These are phyloP conservation scores for Fringilla coelebs DNA, from an alignment of 2,797 vertebrate species.

Conservation along the genomic window DNA sequence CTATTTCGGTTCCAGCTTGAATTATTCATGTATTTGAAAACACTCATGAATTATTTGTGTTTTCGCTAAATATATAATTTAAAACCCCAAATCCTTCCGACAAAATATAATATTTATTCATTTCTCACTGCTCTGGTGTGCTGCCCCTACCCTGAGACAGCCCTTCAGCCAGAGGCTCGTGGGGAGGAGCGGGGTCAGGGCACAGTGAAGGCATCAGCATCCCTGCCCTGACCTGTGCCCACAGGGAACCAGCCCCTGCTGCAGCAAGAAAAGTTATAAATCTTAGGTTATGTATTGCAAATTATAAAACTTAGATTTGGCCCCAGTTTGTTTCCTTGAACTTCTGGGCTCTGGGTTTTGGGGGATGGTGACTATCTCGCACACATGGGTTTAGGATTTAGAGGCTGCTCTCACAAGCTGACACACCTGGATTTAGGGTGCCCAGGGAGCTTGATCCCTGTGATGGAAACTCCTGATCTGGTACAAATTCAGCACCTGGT, in stretches of 20 bases:
- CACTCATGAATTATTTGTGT: slow-evolving; percentile 68
- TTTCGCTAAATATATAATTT: slow-evolving; percentile 67
- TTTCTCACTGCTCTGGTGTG: neutral
- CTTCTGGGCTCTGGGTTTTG: neutral
- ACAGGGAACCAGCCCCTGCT: neutral
- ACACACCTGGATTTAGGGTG: neutral
- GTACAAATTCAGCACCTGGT: neutral
- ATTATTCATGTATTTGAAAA: slow-evolving; percentile 68
- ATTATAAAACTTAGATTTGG: neutral
- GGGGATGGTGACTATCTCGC: neutral
- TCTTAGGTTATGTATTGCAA: too few species aligned
- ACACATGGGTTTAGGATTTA: neutral
- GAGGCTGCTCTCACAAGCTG: neutral
- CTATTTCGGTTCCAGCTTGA: slow-evolving; percentile 60
- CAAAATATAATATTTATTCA: neutral
- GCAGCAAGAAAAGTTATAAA: neutral
- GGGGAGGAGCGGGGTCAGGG: neutral
- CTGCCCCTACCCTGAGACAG: neutral
- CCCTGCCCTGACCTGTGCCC: neutral
- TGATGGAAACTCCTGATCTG: neutral
- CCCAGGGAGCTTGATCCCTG: neutral
- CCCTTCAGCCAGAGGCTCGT: accelerated
- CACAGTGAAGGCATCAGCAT: neutral
- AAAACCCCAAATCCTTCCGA: slow-evolving; percentile 27
- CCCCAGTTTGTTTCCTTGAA: neutral